Base-by-base conservation (phyloP, 2,888 invertebrate genomes). In the Ichneumoninae sp. region DNA sequence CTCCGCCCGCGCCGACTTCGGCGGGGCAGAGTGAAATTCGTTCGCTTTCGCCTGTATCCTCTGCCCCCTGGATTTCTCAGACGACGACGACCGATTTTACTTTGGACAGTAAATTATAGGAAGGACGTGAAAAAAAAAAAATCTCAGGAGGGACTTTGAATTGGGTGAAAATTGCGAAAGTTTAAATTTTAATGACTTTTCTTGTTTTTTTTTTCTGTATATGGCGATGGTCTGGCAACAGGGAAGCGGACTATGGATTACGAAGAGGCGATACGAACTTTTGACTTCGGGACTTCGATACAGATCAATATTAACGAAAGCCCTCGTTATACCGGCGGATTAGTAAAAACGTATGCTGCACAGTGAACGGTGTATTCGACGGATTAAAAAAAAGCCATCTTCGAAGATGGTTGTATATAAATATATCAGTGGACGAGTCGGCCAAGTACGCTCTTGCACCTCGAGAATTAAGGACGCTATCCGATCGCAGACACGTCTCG, bases 1-100 rank as follows among this genome's bases (percentile, higher is more conserved):
- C 92, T 92, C 91, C 89, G 89, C 85, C 81, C 69, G 84, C 54
- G 65, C 65, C 44, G 22, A 36, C 44, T 26, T 30, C 13, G 13
- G 50, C 74, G 66, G 26, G 8, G 40, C 19, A 54, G 47, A 69
- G 69, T 85, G 75, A 82, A 82, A 85, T 79, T 75, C 40, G 44
- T n/a, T 65, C 71, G 36, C 70, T 82, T 47, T 52, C 52, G 19
- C 60, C 65, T 50, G 66, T 65, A n/a, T 76, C 33, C 44, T 66
- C 7, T 54, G 52, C 60, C 7, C 33, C 30, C 30, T 50, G 50
- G 22, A 75, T 65, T 33, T n/a, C 60, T 22, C 30, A n/a, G n/a
- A n/a, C n/a, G 4, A 57, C 10, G 57, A 13, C 30, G 30, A 63
- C 10, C 60, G 60, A 63, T 54, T 65, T 54, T 65, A 22, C 33